These are phyloP conservation scores for Marmota monax DNA, from an alignment of 2,113 vertebrate species.

Conservation along the genomic window DNA sequence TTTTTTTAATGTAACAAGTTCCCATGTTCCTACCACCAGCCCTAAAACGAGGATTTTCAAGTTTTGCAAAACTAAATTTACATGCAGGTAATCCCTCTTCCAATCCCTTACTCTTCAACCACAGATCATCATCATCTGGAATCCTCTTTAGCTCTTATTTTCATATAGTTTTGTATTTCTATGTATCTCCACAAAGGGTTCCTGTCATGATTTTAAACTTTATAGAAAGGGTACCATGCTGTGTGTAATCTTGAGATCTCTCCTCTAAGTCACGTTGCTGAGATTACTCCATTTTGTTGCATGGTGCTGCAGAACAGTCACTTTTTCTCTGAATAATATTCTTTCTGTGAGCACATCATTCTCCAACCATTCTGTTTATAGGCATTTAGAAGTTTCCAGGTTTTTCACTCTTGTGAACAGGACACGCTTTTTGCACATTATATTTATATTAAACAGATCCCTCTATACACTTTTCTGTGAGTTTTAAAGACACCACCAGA, in stretches of 20 bases:
- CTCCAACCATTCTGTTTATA: background rate
- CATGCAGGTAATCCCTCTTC: background rate
- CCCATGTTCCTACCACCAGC: background rate
- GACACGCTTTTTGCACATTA: background rate
- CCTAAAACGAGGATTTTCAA: background rate
- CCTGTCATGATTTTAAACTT: background rate
- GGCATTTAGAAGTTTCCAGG: background rate
- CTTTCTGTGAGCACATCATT: background rate
- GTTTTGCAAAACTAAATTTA: too few relatives aligned
- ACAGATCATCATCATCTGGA: background rate
- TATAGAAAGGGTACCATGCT: background rate
- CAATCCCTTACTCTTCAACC: background rate
- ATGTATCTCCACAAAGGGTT: background rate
- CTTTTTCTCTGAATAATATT: background rate
- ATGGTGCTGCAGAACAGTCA: background rate
- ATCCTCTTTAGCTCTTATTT: background rate
- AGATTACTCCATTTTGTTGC: background rate
- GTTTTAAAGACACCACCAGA: background rate
- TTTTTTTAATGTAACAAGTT: conserved; percentile 5
- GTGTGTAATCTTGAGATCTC: background rate
- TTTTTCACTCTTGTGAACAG: background rate
- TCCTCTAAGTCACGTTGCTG: background rate
- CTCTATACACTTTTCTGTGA: background rate
- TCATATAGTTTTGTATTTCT: background rate
- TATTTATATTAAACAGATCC: background rate